phyloP scores from a whole-genome alignment of 2,888 invertebrate species.

The Timema cristinae region DNA sequence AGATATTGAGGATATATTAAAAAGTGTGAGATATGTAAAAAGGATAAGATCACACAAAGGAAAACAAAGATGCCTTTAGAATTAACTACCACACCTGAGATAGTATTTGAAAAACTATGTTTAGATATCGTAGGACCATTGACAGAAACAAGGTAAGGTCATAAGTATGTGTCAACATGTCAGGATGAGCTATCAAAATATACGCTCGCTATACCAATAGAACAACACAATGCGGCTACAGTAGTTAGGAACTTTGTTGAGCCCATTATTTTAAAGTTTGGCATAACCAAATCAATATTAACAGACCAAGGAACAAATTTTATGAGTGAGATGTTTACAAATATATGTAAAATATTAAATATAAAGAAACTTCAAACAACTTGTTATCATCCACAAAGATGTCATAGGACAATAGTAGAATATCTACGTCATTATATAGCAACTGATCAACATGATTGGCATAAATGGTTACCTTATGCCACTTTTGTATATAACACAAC shows the following conservation, averaged over 20 bases:
- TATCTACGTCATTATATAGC: too few relatives aligned
- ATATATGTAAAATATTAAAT: too few relatives aligned
- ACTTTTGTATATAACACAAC: too few relatives aligned
- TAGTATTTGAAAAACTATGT: background rate
- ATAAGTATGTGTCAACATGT: background rate
- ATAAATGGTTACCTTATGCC: too few relatives aligned
- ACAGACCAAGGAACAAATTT: constrained; percentile 2
- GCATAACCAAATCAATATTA: background rate
- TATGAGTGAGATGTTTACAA: constrained; percentile 15
- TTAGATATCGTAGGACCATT: background rate
- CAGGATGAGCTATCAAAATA: background rate
- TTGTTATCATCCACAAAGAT: too few relatives aligned
- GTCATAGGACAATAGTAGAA: too few relatives aligned
- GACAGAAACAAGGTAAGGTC: background rate
- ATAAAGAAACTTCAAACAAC: too few relatives aligned
- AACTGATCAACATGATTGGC: too few relatives aligned
- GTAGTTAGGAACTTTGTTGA: background rate
- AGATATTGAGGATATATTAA: background rate
- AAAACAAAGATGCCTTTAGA: too few relatives aligned
- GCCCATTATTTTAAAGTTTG: background rate
- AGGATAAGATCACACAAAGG: background rate
- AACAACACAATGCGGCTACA: background rate
- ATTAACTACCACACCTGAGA: background rate
- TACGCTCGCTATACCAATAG: background rate
- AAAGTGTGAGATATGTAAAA: background rate